Evolutionary conservation across 2,797 vertebrate species (phyloP), one percentile per base, ranked within the genome.

Genomic region (Siniperca undulata): DNA sequence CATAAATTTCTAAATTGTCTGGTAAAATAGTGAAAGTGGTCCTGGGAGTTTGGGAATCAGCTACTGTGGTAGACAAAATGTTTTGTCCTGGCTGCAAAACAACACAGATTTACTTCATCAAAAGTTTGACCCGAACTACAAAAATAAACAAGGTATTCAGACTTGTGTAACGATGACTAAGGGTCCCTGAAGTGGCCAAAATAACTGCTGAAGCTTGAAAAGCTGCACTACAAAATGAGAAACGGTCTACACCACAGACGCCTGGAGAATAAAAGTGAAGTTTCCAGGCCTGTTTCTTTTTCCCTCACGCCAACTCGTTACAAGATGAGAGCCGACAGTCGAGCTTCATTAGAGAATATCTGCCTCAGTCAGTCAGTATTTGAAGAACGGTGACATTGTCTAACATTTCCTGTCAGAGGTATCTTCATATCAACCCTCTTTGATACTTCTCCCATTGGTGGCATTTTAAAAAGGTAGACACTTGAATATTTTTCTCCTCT

Each of bases 291-390:
- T 74, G 17, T 70, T 40, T 65, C 22, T n/a, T n/a, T 52, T 7
- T 7, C 14, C 19, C n/a, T 77, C 38, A 9, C 19, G 42, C 36
- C 9, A 9, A 10, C 69, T 82, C 36, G 14, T 85, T 77, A 60
- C 14, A 0, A 20, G 80, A 82, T 62, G 3, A 40, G 65, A 74
- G 69, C 0, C 48, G 44, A n/a, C 76, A 5, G 82, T 4, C 0
- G 34, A 60, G 76, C 81, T 58, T 81, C 75, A 50, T 88, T 77
- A 81, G 72, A 67, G 86, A 38, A 0, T n/a, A 12, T 55, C 70
- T 22, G 60, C 82, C 75, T 62, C 78, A 17, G 55, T 59, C 66
- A 52, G 46, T 66, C 60, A 0, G 0, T n/a, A 2, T 85, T 71
- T 82, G 66, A 55, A 48, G 52, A 65, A 12, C 3, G n/a, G 70